These are phyloP conservation scores for Cenopis cana DNA, from an alignment of 2,888 invertebrate genomes.

Conservation along the genomic window DNA sequence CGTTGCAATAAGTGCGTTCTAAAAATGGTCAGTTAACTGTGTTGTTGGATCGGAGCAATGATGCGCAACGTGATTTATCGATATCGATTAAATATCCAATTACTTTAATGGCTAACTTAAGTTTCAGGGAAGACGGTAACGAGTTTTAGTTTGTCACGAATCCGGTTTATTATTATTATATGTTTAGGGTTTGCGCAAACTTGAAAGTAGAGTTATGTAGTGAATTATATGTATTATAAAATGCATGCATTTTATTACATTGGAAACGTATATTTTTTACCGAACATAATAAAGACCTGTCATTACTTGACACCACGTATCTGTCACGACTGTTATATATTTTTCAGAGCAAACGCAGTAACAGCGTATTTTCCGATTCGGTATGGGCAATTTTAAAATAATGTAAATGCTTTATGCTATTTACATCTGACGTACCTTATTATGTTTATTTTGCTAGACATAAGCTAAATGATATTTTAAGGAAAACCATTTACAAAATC, in stretches of 20 bases:
- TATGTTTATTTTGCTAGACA: background rate
- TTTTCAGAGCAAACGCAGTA: too few species aligned
- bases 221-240: too few species aligned
- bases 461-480: background rate
- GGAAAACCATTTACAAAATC: too few species aligned
- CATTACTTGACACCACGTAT: too few species aligned
- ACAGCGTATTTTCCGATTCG: too few species aligned
- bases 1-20: background rate
- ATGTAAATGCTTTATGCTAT: too few species aligned
- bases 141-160: slow-evolving; percentile 41
- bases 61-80: slow-evolving; percentile 37
- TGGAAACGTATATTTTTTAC: background rate
- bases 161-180: slow-evolving; percentile 15
- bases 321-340: too few species aligned
- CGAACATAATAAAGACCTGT: too few species aligned
- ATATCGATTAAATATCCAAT: slow-evolving; percentile 43
- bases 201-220: background rate
- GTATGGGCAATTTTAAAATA: too few species aligned
- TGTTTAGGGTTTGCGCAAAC: background rate
- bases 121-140: slow-evolving; percentile 36
- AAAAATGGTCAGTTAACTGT: background rate
- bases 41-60: slow-evolving; percentile 32
- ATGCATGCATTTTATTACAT: background rate
- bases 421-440: too few species aligned
- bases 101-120: slow-evolving; percentile 29